Evolutionary conservation across 1,140 invertebrate species (phyloP).

Genomic region (Halictus rubicundus): DNA sequence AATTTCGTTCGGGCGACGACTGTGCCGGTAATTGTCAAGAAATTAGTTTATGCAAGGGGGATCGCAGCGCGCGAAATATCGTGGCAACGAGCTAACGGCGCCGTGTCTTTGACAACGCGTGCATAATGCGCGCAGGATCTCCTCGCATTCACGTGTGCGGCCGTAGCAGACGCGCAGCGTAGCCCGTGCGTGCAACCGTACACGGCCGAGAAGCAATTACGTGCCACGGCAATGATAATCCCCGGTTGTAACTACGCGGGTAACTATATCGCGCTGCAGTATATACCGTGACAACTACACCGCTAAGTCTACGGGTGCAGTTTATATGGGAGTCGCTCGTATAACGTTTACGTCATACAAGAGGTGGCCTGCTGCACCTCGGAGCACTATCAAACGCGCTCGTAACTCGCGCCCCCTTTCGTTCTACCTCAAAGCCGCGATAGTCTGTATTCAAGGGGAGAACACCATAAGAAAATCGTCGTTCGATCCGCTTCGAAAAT

Average conservation of each 20-base stretch:
- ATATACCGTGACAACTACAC: slow-evolving; percentile 42
- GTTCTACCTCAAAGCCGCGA: not conserved
- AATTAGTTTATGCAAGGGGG: too few species aligned
- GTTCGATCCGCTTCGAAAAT: too few species aligned
- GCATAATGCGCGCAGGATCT: not conserved
- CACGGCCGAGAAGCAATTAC: slow-evolving; percentile 56
- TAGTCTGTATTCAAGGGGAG: not conserved
- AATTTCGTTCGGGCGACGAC: too few species aligned
- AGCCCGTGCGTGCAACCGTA: slow-evolving; percentile 49
- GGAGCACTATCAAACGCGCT: not conserved
- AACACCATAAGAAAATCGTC: too few species aligned
- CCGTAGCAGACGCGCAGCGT: slow-evolving; percentile 8
- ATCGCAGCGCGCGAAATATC: slow-evolving; percentile 1
- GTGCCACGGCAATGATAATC: slow-evolving; percentile 55
- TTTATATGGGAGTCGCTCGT: slow-evolving; percentile 46
- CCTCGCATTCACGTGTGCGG: not conserved
- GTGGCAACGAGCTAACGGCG: not conserved
- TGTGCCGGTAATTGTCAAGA: too few species aligned
- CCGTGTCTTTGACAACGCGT: slow-evolving; percentile 5
- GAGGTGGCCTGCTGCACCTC: not conserved
- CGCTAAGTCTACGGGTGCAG: slow-evolving; percentile 39
- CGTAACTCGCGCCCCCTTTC: not conserved
- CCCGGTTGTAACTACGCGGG: slow-evolving; percentile 53
- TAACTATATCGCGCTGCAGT: slow-evolving; percentile 58
- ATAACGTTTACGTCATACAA: slow-evolving; percentile 49